These are phyloP conservation scores for Artemisiospiza belli DNA, from an alignment of 2,113 vertebrate genomes.

Conservation along the genomic window DNA sequence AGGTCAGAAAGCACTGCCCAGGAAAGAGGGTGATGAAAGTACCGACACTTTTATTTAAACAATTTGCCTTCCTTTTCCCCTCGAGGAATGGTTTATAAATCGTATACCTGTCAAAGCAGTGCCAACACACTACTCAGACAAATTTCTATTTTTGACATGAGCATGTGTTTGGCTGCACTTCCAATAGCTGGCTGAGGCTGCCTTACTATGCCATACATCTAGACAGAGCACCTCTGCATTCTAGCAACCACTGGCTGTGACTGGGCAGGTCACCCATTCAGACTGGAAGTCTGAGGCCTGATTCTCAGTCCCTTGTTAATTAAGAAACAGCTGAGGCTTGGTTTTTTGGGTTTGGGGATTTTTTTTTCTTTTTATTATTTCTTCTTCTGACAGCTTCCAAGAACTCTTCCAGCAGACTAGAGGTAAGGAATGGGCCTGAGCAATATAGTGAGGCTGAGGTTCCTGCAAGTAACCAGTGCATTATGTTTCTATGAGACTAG, in stretches of 20 bases:
- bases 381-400: not conserved
- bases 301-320: not conserved
- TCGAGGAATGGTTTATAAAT: slow-evolving; percentile 7
- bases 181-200: not conserved
- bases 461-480: not conserved
- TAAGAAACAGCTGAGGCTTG: not conserved
- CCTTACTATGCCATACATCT: not conserved
- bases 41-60: not conserved
- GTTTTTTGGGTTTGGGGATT: rapidly evolving
- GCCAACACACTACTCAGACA: not conserved
- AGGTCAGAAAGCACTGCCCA: not conserved
- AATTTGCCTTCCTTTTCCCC: slow-evolving; percentile 9
- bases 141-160: slow-evolving; percentile 26
- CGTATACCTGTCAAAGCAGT: not conserved
- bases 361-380: too few species aligned
- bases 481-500: rapidly evolving
- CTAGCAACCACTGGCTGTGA: not conserved
- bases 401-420: not conserved
- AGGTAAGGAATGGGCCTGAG: not conserved
- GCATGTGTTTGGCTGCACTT: slow-evolving; percentile 36
- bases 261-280: not conserved
- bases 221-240: not conserved
- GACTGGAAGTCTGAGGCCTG: not conserved
- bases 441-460: not conserved
- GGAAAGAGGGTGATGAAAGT: slow-evolving; percentile 36